These are phyloP conservation scores for Drosophila subpulchrella DNA, from an alignment of 1,140 invertebrate genomes.

Conservation along the genomic window DNA sequence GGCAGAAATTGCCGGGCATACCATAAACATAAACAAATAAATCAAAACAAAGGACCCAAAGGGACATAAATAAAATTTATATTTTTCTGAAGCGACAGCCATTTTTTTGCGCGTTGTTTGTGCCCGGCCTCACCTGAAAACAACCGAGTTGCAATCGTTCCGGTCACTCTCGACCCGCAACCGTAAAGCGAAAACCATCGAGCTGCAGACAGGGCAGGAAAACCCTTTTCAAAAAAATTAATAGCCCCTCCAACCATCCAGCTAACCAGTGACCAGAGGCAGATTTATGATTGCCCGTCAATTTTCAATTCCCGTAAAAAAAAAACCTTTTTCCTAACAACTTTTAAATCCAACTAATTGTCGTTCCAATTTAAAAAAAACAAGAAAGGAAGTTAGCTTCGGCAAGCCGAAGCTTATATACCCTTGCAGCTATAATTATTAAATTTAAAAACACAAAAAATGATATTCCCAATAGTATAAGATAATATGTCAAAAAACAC, in stretches of 20 bases:
- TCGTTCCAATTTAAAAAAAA: slow-evolving; percentile 28
- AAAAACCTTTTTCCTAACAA: slow-evolving; percentile 24
- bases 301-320: slow-evolving; percentile 45
- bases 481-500: no score
- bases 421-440: no score
- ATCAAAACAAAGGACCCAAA: slow-evolving; percentile 52
- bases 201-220: slow-evolving; percentile 23
- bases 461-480: no score
- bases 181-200: slow-evolving; percentile 17
- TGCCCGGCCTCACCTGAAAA: slow-evolving; percentile 43
- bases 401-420: no score
- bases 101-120: slow-evolving; percentile 28
- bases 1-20: slow-evolving; percentile 67
- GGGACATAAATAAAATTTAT: slow-evolving; percentile 59
- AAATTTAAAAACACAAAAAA: no score
- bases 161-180: slow-evolving; percentile 11
- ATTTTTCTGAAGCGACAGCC: slow-evolving; percentile 41
- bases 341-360: slow-evolving; percentile 52
- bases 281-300: slow-evolving; percentile 64
- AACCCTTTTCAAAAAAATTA: slow-evolving; percentile 80
- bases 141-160: slow-evolving; percentile 10
- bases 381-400: no score
- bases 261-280: slow-evolving; percentile 15
- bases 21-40: slow-evolving; percentile 77
- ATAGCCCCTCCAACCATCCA: slow-evolving; percentile 22